These are phyloP conservation scores for Sebastolobus altivelis DNA, from an alignment of 2,797 vertebrate genomes.

Conservation along the genomic window DNA sequence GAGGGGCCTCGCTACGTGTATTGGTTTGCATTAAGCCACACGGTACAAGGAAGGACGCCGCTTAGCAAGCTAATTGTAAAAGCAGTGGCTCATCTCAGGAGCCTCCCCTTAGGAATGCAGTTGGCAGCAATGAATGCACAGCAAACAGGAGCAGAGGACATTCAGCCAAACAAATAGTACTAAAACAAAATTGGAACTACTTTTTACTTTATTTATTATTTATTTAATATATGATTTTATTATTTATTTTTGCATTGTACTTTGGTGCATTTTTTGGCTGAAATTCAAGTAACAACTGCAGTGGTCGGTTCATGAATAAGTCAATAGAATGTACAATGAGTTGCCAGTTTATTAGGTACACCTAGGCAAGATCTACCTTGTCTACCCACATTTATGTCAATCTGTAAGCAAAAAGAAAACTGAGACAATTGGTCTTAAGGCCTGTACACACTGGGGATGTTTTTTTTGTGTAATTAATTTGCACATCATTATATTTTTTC, in stretches of 20 bases:
- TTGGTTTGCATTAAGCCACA: constrained; percentile 64
- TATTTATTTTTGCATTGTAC: background rate
- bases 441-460: background rate
- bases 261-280: background rate
- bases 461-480: too few species aligned
- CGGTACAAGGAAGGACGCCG: constrained; percentile 55
- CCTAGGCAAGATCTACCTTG: background rate
- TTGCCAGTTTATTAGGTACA: background rate
- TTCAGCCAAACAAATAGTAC: constrained; percentile 13
- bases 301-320: background rate
- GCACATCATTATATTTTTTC: too few species aligned
- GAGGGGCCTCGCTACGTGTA: constrained; percentile 47
- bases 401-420: background rate
- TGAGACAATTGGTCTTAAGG: background rate
- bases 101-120: constrained; percentile 21
- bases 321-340: background rate
- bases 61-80: constrained; percentile 64
- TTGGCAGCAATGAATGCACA: constrained; percentile 27
- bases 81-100: constrained; percentile 41
- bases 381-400: background rate
- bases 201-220: background rate
- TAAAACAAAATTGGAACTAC: background rate
- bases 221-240: too few species aligned
- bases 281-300: constrained; percentile 7
- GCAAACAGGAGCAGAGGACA: constrained; percentile 40